Conservation (phyloP, 2,113 vertebrate species). For the Urocitellus parryii region DNA sequence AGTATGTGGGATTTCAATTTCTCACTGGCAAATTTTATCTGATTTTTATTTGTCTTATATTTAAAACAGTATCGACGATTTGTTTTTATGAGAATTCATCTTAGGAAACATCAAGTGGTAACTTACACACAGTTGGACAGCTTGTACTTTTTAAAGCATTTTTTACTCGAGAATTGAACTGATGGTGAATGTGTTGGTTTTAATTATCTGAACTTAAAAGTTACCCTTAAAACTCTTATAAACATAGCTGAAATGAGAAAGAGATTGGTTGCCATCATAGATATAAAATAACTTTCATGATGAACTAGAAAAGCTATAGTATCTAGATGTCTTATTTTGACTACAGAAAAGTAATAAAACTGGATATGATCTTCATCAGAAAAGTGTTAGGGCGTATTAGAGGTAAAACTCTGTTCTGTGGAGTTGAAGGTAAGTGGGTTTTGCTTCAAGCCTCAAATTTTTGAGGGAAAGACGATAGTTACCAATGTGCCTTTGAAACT, state of each 20-base stretch:
- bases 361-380: background rate
- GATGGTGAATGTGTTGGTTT: background rate
- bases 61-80: background rate
- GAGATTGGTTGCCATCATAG: background rate
- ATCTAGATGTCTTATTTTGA: background rate
- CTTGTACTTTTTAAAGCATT: background rate
- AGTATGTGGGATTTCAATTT: background rate
- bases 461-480: background rate
- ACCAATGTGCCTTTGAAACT: background rate
- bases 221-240: background rate
- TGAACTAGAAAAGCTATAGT: background rate
- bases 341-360: background rate
- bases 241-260: background rate
- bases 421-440: background rate
- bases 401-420: background rate
- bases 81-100: background rate
- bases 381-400: background rate
- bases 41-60: background rate
- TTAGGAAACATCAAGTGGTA: background rate
- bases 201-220: conserved; percentile 26
- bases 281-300: background rate
- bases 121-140: background rate
- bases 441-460: background rate
- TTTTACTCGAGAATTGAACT: background rate
- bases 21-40: background rate